These are phyloP conservation scores for Bos indicus DNA, from an alignment of 2,113 vertebrate species.

Conservation along the genomic window DNA sequence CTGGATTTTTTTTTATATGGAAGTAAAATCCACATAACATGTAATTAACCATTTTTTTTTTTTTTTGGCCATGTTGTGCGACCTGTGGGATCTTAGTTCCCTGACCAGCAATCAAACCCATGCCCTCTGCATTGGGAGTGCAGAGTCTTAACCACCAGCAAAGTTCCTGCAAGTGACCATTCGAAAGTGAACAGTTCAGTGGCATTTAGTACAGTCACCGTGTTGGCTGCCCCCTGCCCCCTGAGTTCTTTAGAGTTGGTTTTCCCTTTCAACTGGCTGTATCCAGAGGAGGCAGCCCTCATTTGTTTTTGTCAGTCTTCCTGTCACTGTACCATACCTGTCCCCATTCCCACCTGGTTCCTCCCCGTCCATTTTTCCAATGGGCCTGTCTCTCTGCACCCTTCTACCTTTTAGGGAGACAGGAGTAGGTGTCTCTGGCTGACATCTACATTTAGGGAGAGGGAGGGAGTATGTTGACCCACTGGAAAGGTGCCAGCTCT, in stretches of 20 bases:
- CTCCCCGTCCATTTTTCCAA: neutral
- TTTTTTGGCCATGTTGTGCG: too few relatives aligned
- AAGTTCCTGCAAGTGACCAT: too few relatives aligned
- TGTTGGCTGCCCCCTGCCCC: neutral
- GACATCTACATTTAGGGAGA: neutral
- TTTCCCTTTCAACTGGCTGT: neutral
- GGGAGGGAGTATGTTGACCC: neutral
- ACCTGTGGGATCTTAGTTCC: too few relatives aligned
- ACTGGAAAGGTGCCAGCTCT: neutral
- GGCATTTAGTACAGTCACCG: neutral
- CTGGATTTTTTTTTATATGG: too few relatives aligned
- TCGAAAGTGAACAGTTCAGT: too few relatives aligned
- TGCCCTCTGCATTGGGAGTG: too few relatives aligned
- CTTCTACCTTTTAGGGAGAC: neutral
- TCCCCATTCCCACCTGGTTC: neutral
- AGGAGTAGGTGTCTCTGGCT: neutral
- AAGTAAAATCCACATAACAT: too few relatives aligned
- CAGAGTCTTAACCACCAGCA: too few relatives aligned
- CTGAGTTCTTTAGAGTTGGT: neutral
- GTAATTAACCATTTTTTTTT: too few relatives aligned
- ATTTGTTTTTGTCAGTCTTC: neutral
- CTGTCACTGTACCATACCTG: neutral
- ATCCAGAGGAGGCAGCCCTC: neutral
- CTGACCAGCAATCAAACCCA: too few relatives aligned
- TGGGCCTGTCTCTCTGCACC: too few relatives aligned